phyloP scores from a whole-genome alignment of 2,113 vertebrate species.

The Psettodes erumei region DNA sequence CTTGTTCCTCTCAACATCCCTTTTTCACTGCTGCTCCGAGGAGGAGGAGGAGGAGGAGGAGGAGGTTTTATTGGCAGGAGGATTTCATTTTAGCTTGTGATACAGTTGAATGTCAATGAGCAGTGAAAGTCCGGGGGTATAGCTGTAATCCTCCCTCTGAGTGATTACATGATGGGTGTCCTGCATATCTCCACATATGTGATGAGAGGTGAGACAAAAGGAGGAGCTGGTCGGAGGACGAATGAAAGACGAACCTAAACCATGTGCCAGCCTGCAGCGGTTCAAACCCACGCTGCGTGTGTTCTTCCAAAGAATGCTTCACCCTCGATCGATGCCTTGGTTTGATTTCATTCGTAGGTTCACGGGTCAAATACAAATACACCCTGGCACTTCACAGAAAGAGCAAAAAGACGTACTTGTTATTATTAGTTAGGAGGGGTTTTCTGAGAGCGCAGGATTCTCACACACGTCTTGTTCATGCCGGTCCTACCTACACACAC shows the following conservation, averaged over 20 bases:
- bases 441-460: neutral
- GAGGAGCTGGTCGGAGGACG: conserved; percentile 1
- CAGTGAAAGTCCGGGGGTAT: conserved; percentile 29
- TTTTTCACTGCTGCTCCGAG: neutral
- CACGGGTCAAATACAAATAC: neutral
- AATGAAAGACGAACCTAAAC: conserved; percentile 19
- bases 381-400: neutral
- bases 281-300: neutral
- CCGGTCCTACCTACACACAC: neutral
- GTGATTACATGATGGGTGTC: conserved; percentile 16
- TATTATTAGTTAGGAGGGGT: neutral
- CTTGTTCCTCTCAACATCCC: conserved; percentile 23
- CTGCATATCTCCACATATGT: conserved; percentile 12
- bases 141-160: conserved; percentile 30
- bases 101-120: conserved; percentile 47
- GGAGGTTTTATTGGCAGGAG: conserved; percentile 28
- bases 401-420: neutral
- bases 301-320: neutral
- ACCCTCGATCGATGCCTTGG: neutral
- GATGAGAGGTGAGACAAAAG: conserved; percentile 22
- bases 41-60: conserved; percentile 5
- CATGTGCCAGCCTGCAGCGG: neutral
- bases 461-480: neutral
- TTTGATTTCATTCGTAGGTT: no score
- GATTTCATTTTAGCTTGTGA: conserved; percentile 48